These are phyloP conservation scores for Anableps anableps DNA, from an alignment of 2,797 vertebrate species.

Conservation along the genomic window DNA sequence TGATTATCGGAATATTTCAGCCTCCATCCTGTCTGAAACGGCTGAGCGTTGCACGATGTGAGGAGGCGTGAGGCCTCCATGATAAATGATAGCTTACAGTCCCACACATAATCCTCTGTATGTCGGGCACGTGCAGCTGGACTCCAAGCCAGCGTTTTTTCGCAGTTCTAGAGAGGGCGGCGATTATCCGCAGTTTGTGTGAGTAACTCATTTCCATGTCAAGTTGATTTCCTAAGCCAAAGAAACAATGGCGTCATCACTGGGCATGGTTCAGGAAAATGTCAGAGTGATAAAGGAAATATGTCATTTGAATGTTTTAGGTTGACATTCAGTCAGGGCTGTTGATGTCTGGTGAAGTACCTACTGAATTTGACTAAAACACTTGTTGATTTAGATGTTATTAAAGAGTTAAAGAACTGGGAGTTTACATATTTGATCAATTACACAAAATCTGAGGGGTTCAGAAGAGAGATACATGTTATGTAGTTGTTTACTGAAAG, in stretches of 20 bases:
- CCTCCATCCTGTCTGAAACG: constrained; percentile 44
- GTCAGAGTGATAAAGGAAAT: constrained; percentile 73
- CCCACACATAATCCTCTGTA: constrained; percentile 64
- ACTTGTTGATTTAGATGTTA: constrained; percentile 20
- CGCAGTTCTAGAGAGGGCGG: constrained; percentile 44
- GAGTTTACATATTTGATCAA: not conserved
- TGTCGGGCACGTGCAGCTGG: constrained; percentile 53
- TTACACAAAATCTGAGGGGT: not conserved
- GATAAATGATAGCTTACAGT: constrained; percentile 65
- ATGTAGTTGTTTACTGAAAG: not conserved
- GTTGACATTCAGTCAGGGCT: constrained; percentile 64
- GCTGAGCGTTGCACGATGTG: constrained; percentile 40
- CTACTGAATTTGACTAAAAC: constrained; percentile 71
- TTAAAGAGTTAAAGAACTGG: constrained; percentile 2
- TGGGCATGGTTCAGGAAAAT: constrained; percentile 71
- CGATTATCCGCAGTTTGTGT: constrained; percentile 39
- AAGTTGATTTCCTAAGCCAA: constrained; percentile 50
- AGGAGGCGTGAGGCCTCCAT: constrained; percentile 62
- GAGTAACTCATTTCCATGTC: constrained; percentile 59
- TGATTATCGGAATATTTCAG: constrained; percentile 37
- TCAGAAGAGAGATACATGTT: not conserved
- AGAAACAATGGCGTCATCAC: constrained; percentile 62
- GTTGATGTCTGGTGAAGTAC: constrained; percentile 50
- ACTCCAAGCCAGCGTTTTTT: constrained; percentile 42
- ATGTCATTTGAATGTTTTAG: constrained; percentile 73